These are phyloP conservation scores for Poecile atricapillus DNA, from an alignment of 2,113 vertebrate species.

Conservation along the genomic window DNA sequence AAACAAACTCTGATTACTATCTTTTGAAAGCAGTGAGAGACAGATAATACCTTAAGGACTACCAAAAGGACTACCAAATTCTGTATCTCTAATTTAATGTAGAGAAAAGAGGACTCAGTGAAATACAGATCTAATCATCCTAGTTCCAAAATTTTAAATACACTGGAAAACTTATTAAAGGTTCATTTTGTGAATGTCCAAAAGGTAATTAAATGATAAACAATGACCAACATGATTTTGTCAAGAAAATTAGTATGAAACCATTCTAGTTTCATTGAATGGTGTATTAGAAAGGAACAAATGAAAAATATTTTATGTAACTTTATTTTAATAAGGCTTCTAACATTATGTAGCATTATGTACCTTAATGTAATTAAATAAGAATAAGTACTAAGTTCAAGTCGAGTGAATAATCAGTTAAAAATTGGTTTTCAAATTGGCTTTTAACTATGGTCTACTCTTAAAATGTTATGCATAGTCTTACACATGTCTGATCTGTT, in stretches of 20 bases:
- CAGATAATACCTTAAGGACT: not conserved
- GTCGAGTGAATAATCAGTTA: not conserved
- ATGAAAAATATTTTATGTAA: not conserved
- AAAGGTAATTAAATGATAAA: not conserved
- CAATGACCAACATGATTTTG: not conserved
- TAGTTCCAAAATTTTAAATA: not conserved
- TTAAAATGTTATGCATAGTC: not conserved
- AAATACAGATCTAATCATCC: not conserved
- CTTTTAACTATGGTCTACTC: not conserved
- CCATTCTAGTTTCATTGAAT: not conserved
- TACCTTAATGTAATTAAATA: not conserved
- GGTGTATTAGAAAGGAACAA: not conserved
- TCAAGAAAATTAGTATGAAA: conserved; percentile 4
- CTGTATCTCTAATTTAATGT: not conserved
- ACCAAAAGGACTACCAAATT: not conserved
- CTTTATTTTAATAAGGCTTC: not conserved
- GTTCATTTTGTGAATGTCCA: not conserved
- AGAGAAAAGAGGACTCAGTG: not conserved
- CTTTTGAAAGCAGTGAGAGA: not conserved
- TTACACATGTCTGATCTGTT: not conserved
- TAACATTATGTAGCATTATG: not conserved
- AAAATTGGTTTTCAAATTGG: not conserved
- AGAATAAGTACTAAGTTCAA: not conserved
- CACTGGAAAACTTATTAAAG: not conserved
- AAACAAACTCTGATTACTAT: not conserved